Base-by-base conservation (phyloP, 2,888 invertebrate genomes). In the Drosophila neonasuta region DNA sequence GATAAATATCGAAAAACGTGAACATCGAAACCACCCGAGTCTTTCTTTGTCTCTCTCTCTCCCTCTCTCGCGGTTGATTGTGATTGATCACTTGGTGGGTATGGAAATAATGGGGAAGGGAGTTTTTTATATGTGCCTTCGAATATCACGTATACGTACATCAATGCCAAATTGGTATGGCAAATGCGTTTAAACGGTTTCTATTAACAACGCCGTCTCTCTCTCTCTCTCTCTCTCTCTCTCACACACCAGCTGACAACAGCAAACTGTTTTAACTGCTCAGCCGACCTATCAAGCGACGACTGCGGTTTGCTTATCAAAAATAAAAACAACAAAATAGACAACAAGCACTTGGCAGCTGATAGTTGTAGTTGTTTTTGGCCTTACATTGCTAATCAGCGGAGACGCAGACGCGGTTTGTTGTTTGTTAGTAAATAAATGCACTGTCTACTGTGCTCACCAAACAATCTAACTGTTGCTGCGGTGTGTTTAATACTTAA, bases 1-100 rank as follows among this genome's bases (percentile, higher is more conserved):
- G 70, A 77, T 74, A 45, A 59, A 74, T 59, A 48, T 55, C 41
- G 30, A 67, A 50, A 79, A 79, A 71, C 68, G 69, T 83, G 81
- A 64, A 46, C 58, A 62, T 13, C 20, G 34, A n/a, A 55, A 17
- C 36, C 36, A 59, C 41, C 44, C 65, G 24, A 24, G 24, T 6
- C 1, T 46, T 42, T 24, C 34, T 36, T 1, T 30, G 17, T 52
- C 32, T 8, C 46, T 15, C 42, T 8, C 45, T 13, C 20, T 29
- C 57, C 7, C 11, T 7, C 11, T 11, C 20, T 32, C 32, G 51
- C 1, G 11, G 17, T 57, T 42, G 36, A 55, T 66, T 51, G 50
- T 74, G 74, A 77, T 77, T 64, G 72, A 74, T 77, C 60, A 67
- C 46, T 50, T 8, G 30, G 13, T 29, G 17, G 11, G 13, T 11